phyloP scores from a whole-genome alignment of 2,113 vertebrate genomes.

The Polypterus bichir region DNA sequence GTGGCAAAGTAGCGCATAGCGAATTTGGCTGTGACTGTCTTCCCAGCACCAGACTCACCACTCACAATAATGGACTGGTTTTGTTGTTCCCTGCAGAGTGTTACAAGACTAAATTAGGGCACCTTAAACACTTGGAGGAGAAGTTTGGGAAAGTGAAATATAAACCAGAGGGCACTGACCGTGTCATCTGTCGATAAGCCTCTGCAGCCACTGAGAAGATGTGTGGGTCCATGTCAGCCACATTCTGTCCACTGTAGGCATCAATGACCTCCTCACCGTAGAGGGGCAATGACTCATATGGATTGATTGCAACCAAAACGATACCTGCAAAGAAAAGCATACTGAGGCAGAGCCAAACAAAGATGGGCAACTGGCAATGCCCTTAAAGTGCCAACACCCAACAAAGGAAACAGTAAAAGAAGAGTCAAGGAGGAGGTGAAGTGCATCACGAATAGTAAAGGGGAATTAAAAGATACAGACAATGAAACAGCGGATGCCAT shows the following conservation, averaged over 20 bases:
- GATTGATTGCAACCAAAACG: conserved; percentile 58
- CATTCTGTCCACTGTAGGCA: conserved; percentile 59
- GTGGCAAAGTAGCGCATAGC: conserved; percentile 61
- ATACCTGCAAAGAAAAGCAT: conserved; percentile 39
- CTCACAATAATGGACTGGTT: conserved; percentile 66
- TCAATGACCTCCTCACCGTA: conserved; percentile 64
- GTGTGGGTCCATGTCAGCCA: conserved; percentile 59
- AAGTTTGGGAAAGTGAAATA: too few species aligned
- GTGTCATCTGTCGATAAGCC: conserved; percentile 56
- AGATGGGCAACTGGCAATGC: too few species aligned
- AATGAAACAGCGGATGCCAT: too few species aligned
- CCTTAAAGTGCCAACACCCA: too few species aligned
- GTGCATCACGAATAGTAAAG: too few species aligned
- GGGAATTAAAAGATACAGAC: too few species aligned
- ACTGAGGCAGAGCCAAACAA: too few species aligned
- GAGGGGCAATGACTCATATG: conserved; percentile 55
- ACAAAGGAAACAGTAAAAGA: too few species aligned
- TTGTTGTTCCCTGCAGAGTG: conserved; percentile 42
- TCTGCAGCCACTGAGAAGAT: conserved; percentile 63
- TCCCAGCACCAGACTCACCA: conserved; percentile 60
- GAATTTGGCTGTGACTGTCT: conserved; percentile 58
- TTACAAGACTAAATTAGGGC: background rate
- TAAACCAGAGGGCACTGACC: conserved; percentile 29
- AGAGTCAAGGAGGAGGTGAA: too few species aligned
- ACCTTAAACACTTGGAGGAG: background rate